A percentile compares a stretch with the other conserved stretches of the same genome.
Evolutionary conservation across 2,797 vertebrate species (phyloP).

Genomic region (Emydoidea blandingii): DNA sequence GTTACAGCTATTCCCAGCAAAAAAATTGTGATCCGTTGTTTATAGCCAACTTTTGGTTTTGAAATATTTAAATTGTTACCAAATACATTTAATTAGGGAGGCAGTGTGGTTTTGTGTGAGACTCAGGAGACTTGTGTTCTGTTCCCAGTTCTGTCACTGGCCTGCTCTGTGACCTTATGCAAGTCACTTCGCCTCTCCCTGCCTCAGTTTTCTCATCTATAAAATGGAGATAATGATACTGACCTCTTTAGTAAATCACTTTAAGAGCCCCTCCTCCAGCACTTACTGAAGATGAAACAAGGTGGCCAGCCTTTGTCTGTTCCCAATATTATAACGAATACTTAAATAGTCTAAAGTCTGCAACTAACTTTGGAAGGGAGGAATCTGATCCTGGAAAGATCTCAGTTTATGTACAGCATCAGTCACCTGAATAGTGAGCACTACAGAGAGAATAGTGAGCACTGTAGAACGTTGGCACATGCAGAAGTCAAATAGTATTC

Average conservation of each 20-base stretch:
- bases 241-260: not conserved
- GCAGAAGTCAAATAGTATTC: not conserved
- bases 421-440: not conserved
- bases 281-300: not conserved
- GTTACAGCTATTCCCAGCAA: not conserved
- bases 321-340: not conserved
- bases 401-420: not conserved
- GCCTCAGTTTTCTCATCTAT: not conserved
- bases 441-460: not conserved
- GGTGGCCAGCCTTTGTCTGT: not conserved
- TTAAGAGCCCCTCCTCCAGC: not conserved
- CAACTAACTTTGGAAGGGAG: not conserved
- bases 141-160: not conserved
- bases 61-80: conserved; percentile 51
- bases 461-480: not conserved
- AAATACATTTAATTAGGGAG: not conserved
- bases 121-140: not conserved
- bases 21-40: conserved; percentile 35
- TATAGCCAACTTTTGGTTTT: conserved; percentile 5
- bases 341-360: not conserved
- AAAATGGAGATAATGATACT: not conserved
- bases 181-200: not conserved
- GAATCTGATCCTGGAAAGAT: not conserved
- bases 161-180: not conserved
- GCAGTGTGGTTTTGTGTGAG: not conserved